Evolutionary conservation across 2,888 invertebrate species (phyloP), one percentile per base, ranked within the genome.

Genomic region (Drymonia ruficornis): DNA sequence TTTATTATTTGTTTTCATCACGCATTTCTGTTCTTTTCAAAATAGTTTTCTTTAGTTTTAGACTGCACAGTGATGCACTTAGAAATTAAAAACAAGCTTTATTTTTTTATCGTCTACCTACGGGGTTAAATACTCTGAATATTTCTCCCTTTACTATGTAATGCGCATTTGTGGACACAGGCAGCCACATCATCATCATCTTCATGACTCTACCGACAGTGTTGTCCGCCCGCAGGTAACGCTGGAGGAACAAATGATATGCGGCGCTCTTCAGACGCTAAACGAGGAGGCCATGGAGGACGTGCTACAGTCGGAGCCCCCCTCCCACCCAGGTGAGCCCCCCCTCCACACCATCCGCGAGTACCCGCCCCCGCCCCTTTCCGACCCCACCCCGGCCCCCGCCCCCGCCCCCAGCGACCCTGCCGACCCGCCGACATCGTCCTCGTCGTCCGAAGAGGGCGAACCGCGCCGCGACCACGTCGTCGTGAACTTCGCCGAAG

Each of bases 221-320:
- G 4, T 36, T n/a, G n/a, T 18, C 18, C 18, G 16, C n/a, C 47
- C 29, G 4, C 85, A 98, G 98, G 97, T 98, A 55, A 98, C 98
- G 0, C 93, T 98, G 70, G 98, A 98, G 87, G 98, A 98, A 83
- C 98, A 98, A 89, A 97, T 98, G 97, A 98, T 98, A 68, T 97
- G 97, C 87, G 98, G 98, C 60, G 98, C 98, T 2, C 91, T 98
- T 56, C 98, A 98, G 89, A 97, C 98, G 0, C 93, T 98, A 34
- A 98, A 97, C 88, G 98, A 98, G 91, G 98, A 98, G 89, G 98
- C 98, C 8, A 95, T 96, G 84, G 98, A 98, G 91, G 98, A 98
- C 89, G 97, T 98, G 44, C 88, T 97, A 68, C 96, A 97, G 80
- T 96, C 94, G 76, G 94, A 94, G 81, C 89, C 94, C 61, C 86